Evolutionary conservation across 2,113 vertebrate genomes (phyloP).

Genomic region (Mustelus asterias): DNA sequence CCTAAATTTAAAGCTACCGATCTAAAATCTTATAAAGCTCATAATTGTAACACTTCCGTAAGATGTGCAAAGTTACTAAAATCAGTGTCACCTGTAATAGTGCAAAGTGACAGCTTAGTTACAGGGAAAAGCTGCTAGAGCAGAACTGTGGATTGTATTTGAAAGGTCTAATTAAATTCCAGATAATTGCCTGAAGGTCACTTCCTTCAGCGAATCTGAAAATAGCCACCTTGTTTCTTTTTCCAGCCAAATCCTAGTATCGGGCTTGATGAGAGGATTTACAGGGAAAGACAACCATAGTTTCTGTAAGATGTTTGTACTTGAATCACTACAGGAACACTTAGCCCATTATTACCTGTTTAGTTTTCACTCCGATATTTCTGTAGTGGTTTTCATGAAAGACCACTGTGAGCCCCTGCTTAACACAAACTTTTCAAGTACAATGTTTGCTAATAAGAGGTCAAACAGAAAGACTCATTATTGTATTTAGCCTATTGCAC

Average conservation of each 20-base stretch:
- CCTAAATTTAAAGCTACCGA: too few species aligned
- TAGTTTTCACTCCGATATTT: neutral
- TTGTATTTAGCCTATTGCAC: neutral
- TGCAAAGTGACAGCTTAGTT: neutral
- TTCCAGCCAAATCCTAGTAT: neutral
- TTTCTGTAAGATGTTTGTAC: conserved; percentile 6
- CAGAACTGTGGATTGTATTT: neutral
- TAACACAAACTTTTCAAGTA: neutral
- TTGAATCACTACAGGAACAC: neutral
- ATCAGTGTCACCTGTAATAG: neutral
- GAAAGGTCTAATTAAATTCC: neutral
- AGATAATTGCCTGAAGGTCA: neutral
- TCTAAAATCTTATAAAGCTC: too few species aligned
- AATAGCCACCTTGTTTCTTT: neutral
- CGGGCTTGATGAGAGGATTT: neutral
- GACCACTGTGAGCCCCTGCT: neutral
- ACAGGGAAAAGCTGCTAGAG: neutral
- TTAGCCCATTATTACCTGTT: neutral
- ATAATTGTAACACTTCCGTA: too few species aligned
- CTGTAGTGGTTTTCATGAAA: neutral
- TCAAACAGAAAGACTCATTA: neutral
- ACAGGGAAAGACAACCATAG: neutral
- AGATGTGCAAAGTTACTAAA: neutral
- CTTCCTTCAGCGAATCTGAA: neutral
- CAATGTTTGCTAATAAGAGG: neutral